Conservation (phyloP, 2,888 invertebrate species). For the Coleophora flavipennella region DNA sequence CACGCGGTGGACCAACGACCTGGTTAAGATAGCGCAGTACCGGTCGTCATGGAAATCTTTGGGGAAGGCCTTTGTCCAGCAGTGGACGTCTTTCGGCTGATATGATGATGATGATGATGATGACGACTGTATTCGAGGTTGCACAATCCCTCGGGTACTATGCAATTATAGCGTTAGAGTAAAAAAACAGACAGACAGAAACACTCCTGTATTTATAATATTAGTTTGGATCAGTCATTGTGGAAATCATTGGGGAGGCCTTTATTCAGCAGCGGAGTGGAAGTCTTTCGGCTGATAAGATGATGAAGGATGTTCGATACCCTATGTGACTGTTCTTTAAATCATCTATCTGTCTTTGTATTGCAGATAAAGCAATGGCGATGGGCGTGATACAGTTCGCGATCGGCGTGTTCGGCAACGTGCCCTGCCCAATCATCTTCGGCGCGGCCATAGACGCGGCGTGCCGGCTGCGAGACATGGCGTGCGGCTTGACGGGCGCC, state of each 20-base stretch:
- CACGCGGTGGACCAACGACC: background rate
- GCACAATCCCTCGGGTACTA: too few relatives aligned
- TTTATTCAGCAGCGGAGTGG: too few relatives aligned
- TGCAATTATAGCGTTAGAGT: too few relatives aligned
- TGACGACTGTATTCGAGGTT: too few relatives aligned
- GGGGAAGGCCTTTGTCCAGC: background rate
- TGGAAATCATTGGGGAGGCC: too few relatives aligned
- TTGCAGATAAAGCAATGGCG: constrained; percentile 91
- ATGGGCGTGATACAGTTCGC: constrained; percentile 94
- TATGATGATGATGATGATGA: too few relatives aligned
- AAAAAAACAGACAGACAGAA: too few relatives aligned
- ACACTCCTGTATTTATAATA: too few relatives aligned
- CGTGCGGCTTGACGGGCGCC: constrained; percentile 86
- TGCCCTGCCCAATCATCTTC: constrained; percentile 95
- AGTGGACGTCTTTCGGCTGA: background rate
- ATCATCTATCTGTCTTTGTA: background rate
- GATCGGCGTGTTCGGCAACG: constrained; percentile 93
- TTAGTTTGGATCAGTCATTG: too few relatives aligned
- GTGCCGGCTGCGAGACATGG: constrained; percentile 88
- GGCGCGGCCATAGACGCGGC: constrained; percentile 94
- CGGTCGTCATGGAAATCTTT: background rate
- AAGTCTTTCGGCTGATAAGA: too few relatives aligned
- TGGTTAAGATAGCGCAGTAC: background rate
- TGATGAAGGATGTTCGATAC: too few relatives aligned
- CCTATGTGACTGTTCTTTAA: too few relatives aligned